Conservation (phyloP, 1,140 invertebrate genomes). For the Pinna nobilis region DNA sequence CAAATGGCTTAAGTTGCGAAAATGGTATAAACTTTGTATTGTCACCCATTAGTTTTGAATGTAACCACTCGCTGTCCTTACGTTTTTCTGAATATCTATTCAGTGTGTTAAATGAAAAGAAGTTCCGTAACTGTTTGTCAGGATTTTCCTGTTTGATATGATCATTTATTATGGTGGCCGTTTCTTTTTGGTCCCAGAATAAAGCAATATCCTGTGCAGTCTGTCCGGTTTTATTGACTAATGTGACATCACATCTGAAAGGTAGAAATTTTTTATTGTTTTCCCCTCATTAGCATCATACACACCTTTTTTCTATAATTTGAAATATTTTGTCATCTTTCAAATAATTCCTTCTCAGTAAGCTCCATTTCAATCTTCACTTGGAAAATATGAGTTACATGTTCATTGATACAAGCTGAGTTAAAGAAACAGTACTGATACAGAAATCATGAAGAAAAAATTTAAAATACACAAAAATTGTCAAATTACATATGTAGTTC, state of each 20-base stretch:
- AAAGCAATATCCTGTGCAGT: slow-evolving; percentile 69
- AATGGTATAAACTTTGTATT: slow-evolving; percentile 66
- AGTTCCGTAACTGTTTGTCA: slow-evolving; percentile 60
- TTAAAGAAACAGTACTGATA: too few relatives aligned
- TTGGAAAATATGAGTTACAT: too few relatives aligned
- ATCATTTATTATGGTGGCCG: slow-evolving; percentile 46
- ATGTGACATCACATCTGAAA: slow-evolving; percentile 62
- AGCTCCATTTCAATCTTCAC: too few relatives aligned
- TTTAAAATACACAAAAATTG: too few relatives aligned
- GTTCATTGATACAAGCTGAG: too few relatives aligned
- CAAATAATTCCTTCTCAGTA: too few relatives aligned
- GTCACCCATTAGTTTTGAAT: slow-evolving; percentile 48
- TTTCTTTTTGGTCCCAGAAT: slow-evolving; percentile 68
- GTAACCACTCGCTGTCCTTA: slow-evolving; percentile 64
- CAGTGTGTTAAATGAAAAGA: slow-evolving; percentile 63
- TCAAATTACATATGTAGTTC: too few relatives aligned
- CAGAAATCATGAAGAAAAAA: too few relatives aligned
- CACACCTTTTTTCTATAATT: not conserved
- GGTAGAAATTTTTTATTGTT: too few relatives aligned
- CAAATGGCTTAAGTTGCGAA: slow-evolving; percentile 57
- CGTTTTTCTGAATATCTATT: slow-evolving; percentile 65
- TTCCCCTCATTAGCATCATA: not conserved
- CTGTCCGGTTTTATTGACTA: slow-evolving; percentile 68
- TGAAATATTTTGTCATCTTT: not conserved
- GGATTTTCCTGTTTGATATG: slow-evolving; percentile 46